phyloP scores from a whole-genome alignment of 1,140 invertebrate species.

The Drosophila elegans region DNA sequence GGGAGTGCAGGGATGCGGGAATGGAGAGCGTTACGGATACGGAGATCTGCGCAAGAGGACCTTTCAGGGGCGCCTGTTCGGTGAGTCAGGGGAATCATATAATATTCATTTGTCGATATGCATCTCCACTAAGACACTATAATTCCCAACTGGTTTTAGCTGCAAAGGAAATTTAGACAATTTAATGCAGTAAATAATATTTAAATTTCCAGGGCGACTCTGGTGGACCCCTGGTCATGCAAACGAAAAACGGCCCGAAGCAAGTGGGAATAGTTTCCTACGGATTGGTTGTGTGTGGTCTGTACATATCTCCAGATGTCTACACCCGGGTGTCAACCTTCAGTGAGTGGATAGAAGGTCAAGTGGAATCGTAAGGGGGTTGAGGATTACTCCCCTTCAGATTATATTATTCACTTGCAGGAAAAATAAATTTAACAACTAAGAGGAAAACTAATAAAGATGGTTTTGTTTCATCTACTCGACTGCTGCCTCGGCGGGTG shows the following conservation, averaged over 20 bases:
- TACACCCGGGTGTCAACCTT: conserved; percentile 86
- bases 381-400: not conserved
- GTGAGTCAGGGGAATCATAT: conserved; percentile 42
- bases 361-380: conserved; percentile 3
- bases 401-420: conserved; percentile 16
- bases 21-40: conserved; percentile 72
- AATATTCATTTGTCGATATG: not conserved
- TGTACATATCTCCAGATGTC: conserved; percentile 86
- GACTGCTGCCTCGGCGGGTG: conserved; percentile 14
- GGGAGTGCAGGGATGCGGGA: conserved; percentile 56
- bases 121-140: no score
- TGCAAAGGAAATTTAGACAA: no score
- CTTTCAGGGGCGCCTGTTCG: conserved; percentile 84
- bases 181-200: no score
- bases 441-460: conserved; percentile 25
- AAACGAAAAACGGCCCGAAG: conserved; percentile 27
- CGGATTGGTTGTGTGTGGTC: conserved; percentile 87
- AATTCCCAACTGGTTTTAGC: no score
- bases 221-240: conserved; percentile 88
- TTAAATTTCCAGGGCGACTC: conserved; percentile 87
- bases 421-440: conserved; percentile 30
- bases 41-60: conserved; percentile 85
- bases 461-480: conserved; percentile 2
- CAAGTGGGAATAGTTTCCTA: conserved; percentile 90
- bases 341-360: conserved; percentile 84